Evolutionary conservation across 2,797 vertebrate species (phyloP).

Genomic region (Anguilla pacifica): DNA sequence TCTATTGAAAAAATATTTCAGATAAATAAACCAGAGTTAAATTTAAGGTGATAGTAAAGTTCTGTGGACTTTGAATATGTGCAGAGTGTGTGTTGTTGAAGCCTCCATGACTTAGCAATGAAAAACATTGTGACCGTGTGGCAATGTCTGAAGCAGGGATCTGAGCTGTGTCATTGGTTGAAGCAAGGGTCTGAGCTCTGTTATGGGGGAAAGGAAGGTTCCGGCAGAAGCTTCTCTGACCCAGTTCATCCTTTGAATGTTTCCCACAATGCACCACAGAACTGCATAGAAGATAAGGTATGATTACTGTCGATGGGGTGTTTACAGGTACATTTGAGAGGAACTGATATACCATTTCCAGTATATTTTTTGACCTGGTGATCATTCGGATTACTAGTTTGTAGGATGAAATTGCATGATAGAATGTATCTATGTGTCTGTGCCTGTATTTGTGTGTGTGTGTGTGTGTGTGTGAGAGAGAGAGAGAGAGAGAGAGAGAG

Average conservation of each 20-base stretch:
- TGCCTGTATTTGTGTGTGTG: not conserved
- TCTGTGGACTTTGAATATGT: not conserved
- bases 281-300: not conserved
- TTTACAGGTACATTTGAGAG: not conserved
- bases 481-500: not conserved
- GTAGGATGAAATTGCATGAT: not conserved
- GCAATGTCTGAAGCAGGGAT: not conserved
- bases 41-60: too few species aligned
- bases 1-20: too few species aligned
- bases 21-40: too few species aligned
- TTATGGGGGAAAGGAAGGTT: not conserved
- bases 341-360: not conserved
- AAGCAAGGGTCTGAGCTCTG: not conserved
- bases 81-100: too few species aligned
- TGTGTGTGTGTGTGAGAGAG: not conserved
- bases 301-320: not conserved
- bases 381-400: not conserved
- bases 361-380: not conserved
- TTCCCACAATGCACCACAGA: not conserved
- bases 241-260: slow-evolving; percentile 7
- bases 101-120: too few species aligned
- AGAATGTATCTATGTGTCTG: not conserved
- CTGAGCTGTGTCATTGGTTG: not conserved
- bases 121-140: too few species aligned
- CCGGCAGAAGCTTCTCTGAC: not conserved